Conservation (phyloP, 1,140 invertebrate species). For the Riptortus pedestris region DNA sequence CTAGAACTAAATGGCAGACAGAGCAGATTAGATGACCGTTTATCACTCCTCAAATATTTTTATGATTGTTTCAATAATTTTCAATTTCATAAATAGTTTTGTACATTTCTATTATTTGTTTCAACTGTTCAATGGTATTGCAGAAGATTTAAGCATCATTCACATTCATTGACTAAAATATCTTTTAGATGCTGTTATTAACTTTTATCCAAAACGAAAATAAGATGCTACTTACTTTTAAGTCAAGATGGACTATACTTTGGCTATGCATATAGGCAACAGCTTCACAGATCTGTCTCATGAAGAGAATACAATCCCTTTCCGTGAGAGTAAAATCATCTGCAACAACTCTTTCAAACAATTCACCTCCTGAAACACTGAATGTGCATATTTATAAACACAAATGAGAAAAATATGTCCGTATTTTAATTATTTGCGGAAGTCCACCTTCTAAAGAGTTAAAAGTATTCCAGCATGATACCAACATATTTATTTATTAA, state of each 20-base stretch:
- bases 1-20: too few species aligned
- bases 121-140: too few species aligned
- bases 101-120: too few species aligned
- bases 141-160: too few species aligned
- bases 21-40: too few species aligned
- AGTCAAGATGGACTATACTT: conserved; percentile 76
- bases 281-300: conserved; percentile 81
- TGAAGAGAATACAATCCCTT: conserved; percentile 79
- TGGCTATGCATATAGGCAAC: conserved; percentile 82
- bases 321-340: conserved; percentile 88
- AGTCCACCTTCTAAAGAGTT: neutral
- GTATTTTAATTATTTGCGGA: neutral
- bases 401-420: neutral
- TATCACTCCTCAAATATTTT: too few species aligned
- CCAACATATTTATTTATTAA: too few species aligned
- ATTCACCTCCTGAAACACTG: conserved; percentile 82
- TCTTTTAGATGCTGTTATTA: too few species aligned
- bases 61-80: too few species aligned
- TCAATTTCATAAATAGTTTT: too few species aligned
- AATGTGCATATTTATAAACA: conserved; percentile 24
- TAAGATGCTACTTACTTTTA: conserved; percentile 63
- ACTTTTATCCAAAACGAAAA: too few species aligned
- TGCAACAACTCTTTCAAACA: conserved; percentile 82
- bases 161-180: too few species aligned
- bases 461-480: neutral